Evolutionary conservation across 2,113 vertebrate species (phyloP).

Genomic region (Cepphus grylle): DNA sequence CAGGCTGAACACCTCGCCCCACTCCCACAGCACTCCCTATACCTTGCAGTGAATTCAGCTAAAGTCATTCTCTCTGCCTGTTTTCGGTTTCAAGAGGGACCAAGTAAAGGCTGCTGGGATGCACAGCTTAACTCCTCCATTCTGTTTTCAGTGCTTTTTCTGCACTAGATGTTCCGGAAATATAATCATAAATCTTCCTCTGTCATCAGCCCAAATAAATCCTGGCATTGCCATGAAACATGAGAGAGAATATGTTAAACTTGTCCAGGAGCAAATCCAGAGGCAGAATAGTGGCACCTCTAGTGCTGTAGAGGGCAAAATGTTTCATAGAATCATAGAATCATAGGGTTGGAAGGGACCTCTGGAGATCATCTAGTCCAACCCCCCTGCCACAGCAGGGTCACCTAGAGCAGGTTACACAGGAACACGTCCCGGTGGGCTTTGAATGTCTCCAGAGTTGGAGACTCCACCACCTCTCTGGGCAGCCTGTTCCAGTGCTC

Average conservation of each 20-base stretch:
- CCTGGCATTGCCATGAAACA: not conserved
- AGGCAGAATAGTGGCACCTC: not conserved
- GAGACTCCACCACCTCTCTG: too few species aligned
- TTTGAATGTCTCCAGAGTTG: too few species aligned
- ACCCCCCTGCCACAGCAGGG: too few species aligned
- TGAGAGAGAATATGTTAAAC: not conserved
- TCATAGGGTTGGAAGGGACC: too few species aligned
- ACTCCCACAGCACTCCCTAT: not conserved
- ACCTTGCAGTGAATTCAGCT: not conserved
- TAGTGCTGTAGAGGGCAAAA: not conserved
- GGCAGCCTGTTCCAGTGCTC: too few species aligned
- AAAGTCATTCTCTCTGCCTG: not conserved
- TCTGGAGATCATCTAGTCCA: too few species aligned
- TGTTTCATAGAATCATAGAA: too few species aligned
- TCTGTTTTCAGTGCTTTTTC: not conserved
- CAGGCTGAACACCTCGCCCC: not conserved
- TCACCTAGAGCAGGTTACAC: too few species aligned
- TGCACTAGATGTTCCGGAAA: not conserved
- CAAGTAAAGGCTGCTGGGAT: not conserved
- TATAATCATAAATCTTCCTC: constrained; percentile 5
- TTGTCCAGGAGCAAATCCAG: not conserved
- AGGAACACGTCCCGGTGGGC: too few species aligned
- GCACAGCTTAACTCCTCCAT: not conserved
- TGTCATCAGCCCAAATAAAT: not conserved
- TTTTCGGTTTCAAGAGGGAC: not conserved